Base-by-base conservation (phyloP, 2,888 invertebrate species). In the Conchocele bisecta region DNA sequence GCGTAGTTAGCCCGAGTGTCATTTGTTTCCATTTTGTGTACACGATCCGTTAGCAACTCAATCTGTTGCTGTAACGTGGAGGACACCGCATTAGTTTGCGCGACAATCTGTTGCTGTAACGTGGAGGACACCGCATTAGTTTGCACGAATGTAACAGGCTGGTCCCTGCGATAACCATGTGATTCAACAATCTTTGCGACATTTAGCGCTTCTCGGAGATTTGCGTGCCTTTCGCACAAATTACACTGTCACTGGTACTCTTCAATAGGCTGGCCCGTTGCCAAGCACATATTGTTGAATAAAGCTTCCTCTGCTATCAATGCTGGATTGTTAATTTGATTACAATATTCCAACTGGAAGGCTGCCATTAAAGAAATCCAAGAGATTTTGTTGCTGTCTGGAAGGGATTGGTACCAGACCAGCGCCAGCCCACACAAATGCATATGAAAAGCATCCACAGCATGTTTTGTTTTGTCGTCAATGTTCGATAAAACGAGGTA, bases 131-230 rank as follows among this genome's bases (percentile, higher is more conserved):
- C n/a, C n/a, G n/a, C n/a, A n/a, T n/a, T n/a, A n/a, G n/a, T n/a
- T n/a, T 13, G 44, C 6, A 9, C 15, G 11, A 20, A 3, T 4
- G 11, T 24, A 26, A 20, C 6, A 3, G 24, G 17, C 17, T 20
- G 46, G 9, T 46, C 42, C 33, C 20, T 3, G 2, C 68, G 3
- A 35, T 68, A 68, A 3, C 68, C 68, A 60, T 68, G 61, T 20
- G 60, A 48, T 24, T 68, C 60, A 2, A 54, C 68, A 37, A 54
- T 39, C 29, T 68, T 54, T 1, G 58, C 51, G 4, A 33, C 26
- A 15, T 60, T 54, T 13, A 61, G 26, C 9, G 54, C 46, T 1
- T 68, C 67, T 31, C 46, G 24, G 17, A 58, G 37, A 7, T 6
- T 51, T 48, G 13, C 53, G 59, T 15, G 48, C 42, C 3, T 39